Percentiles rank a stretch among this genome's conserved stretches.
phyloP scores from a whole-genome alignment of 2,113 vertebrate genomes.

The Dissostichus mawsoni region DNA sequence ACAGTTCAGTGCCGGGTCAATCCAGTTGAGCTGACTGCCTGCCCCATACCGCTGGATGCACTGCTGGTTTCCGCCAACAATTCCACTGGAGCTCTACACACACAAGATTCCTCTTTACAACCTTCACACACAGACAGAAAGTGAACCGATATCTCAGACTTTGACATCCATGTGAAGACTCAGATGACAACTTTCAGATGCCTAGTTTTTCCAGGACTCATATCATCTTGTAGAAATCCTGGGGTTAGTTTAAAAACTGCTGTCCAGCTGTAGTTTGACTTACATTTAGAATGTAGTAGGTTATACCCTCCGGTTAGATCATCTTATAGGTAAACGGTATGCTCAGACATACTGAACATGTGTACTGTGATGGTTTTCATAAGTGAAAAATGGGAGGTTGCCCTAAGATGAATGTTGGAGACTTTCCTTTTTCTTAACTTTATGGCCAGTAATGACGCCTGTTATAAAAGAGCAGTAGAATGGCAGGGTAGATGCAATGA shows the following conservation, averaged over 20 bases:
- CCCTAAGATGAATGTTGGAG: slow-evolving; percentile 53
- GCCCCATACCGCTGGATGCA: slow-evolving; percentile 79
- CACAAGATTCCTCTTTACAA: slow-evolving; percentile 70
- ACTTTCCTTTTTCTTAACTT: slow-evolving; percentile 31
- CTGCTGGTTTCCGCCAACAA: slow-evolving; percentile 79
- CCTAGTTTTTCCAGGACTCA: slow-evolving; percentile 31
- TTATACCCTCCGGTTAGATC: slow-evolving; percentile 46
- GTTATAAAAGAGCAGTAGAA: slow-evolving; percentile 48
- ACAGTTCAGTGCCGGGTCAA: slow-evolving; percentile 81
- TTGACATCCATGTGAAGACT: slow-evolving; percentile 31
- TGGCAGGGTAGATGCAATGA: slow-evolving; percentile 33
- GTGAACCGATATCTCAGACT: slow-evolving; percentile 55
- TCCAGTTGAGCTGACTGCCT: slow-evolving; percentile 75
- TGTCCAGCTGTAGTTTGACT: slow-evolving; percentile 57
- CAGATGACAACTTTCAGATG: slow-evolving; percentile 17
- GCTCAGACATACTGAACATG: slow-evolving; percentile 49
- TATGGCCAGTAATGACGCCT: slow-evolving; percentile 75
- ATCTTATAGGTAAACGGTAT: slow-evolving; percentile 42
- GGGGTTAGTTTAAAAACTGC: slow-evolving; percentile 34
- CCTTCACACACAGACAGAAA: slow-evolving; percentile 57
- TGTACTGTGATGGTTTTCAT: slow-evolving; percentile 61
- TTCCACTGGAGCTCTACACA: slow-evolving; percentile 81
- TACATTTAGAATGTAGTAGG: slow-evolving; percentile 40
- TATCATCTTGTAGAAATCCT: slow-evolving; percentile 45
- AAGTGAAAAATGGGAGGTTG: slow-evolving; percentile 44